Evolutionary conservation across 2,113 vertebrate genomes (phyloP).

Genomic region (Parus major): DNA sequence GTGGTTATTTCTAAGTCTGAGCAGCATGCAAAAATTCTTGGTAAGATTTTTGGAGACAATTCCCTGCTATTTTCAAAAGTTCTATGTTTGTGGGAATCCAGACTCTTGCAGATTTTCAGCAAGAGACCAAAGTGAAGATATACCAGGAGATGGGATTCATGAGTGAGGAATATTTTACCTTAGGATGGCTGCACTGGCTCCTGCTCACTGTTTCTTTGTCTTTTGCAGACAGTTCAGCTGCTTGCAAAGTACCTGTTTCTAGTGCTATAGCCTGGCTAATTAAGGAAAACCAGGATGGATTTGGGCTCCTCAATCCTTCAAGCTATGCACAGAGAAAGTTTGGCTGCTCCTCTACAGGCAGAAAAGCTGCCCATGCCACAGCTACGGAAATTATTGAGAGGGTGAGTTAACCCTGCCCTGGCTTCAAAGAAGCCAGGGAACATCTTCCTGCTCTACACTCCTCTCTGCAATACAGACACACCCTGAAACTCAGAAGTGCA

Average conservation of each 20-base stretch:
- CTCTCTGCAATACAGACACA: neutral
- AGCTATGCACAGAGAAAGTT: neutral
- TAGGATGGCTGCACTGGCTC: neutral
- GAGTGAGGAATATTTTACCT: neutral
- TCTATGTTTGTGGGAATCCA: neutral
- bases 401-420: neutral
- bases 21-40: neutral
- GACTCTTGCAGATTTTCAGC: neutral
- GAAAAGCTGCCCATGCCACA: neutral
- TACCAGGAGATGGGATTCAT: neutral
- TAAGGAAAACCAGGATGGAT: neutral
- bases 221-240: neutral
- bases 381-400: neutral
- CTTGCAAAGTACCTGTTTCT: neutral
- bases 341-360: neutral
- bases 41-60: neutral
- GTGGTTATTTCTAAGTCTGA: conserved; percentile 25
- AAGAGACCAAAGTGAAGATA: neutral
- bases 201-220: neutral
- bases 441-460: neutral
- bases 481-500: neutral
- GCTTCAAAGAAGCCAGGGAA: neutral
- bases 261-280: neutral
- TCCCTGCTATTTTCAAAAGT: conserved; percentile 1
- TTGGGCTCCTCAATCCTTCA: neutral